phyloP scores from a whole-genome alignment of 1,140 invertebrate species.

The Habropoda laboriosa region DNA sequence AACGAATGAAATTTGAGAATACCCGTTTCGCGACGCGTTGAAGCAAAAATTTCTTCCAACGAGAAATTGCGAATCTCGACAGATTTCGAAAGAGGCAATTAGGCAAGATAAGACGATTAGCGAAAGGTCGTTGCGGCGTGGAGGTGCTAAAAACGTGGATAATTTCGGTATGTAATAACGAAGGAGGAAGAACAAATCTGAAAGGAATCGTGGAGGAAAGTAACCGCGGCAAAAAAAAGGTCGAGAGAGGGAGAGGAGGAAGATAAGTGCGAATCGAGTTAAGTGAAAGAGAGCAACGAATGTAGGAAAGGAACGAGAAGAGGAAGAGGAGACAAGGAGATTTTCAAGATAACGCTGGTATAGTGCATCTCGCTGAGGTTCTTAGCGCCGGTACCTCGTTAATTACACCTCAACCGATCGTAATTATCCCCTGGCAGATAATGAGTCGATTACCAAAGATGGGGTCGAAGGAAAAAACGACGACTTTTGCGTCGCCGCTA shows the following conservation, averaged over 20 bases:
- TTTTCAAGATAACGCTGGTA: slow-evolving; percentile 72
- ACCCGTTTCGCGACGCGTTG: no score
- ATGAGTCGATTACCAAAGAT: slow-evolving; percentile 70
- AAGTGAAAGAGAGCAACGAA: slow-evolving; percentile 38
- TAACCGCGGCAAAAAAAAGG: slow-evolving; percentile 44
- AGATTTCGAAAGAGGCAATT: no score
- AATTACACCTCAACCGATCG: slow-evolving; percentile 68
- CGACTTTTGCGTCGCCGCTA: slow-evolving; percentile 28
- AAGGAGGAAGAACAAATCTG: slow-evolving; percentile 59
- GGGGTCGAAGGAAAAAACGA: slow-evolving; percentile 24
- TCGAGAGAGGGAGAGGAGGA: slow-evolving; percentile 7
- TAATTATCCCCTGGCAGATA: slow-evolving; percentile 70
- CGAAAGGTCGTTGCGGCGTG: slow-evolving; percentile 4
- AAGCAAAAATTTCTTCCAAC: no score
- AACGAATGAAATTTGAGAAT: no score
- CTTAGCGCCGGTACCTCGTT: slow-evolving; percentile 63
- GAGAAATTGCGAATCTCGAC: no score
- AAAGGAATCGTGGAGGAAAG: slow-evolving; percentile 27
- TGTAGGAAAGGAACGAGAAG: slow-evolving; percentile 40
- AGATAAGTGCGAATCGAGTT: slow-evolving; percentile 47
- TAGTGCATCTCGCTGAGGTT: slow-evolving; percentile 60
- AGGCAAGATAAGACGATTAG: slow-evolving; percentile 21
- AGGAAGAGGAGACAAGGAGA: slow-evolving; percentile 55
- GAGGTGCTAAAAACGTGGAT: slow-evolving; percentile 64
- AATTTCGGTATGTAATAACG: slow-evolving; percentile 61